Evolutionary conservation across 1,140 invertebrate species (phyloP), one percentile per base, ranked within the genome.

Genomic region (Drosophila orena): DNA sequence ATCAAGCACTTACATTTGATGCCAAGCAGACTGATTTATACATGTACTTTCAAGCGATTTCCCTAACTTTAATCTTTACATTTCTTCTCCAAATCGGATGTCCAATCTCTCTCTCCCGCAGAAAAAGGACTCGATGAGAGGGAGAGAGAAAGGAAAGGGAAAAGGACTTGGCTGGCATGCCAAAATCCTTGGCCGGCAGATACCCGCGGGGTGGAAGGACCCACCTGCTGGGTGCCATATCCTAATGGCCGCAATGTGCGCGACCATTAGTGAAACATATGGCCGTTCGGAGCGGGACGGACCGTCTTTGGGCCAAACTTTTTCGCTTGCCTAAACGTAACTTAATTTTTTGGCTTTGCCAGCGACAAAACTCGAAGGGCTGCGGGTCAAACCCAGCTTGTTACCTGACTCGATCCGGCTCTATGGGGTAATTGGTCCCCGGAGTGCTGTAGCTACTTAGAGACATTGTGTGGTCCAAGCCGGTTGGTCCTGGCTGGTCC

Each of bases 191-290:
- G 59, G 59, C 5, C 15, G 15, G 49, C 49, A 35, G 49, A 50
- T 50, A 50, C 49, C 49, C 49, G 15, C n/a, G 30, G 34, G 35
- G 15, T 15, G 14, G 37, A 22, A 30, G 34, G 71, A 60, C 62
- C 56, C 74, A 88, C 79, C 75, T 71, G 74, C 65, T 71, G 70
- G 37, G 68, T 11, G 64, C 49, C 60, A 7, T 46, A 44, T 27
- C 50, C 84, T 89, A 89, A 89, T 89, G 84, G 81, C 79, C 84
- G 73, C 85, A 89, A 77, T 89, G 79, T 77, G 84, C 84, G 84
- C 84, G 77, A 88, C 79, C 84, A 89, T 89, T 89, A 89, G 84
- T 79, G 85, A 83, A 89, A 89, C 84, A 89, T 89, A 89, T 89
- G 84, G 84, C 84, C 70, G 12, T 37, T 42, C 55, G 40, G 47